phyloP scores from a whole-genome alignment of 2,113 vertebrate genomes.

The Grus americana region DNA sequence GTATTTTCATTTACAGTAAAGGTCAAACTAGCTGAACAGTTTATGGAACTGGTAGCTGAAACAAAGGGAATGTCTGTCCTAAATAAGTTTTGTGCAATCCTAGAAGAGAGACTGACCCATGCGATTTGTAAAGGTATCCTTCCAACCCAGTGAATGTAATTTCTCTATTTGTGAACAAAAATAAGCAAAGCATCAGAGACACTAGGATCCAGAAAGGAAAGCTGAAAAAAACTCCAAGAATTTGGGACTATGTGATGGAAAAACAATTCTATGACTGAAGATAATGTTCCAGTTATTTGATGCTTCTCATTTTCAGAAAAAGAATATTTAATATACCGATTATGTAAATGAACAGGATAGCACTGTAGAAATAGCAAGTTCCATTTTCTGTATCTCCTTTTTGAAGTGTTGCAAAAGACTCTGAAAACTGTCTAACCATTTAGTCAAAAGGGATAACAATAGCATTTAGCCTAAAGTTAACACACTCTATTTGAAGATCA shows the following conservation, averaged over 20 bases:
- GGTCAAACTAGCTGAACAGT: neutral
- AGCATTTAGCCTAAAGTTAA: conserved; percentile 7
- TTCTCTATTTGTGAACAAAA: neutral
- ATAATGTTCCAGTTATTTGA: neutral
- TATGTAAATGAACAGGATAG: conserved; percentile 8
- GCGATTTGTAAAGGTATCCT: neutral
- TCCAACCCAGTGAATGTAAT: neutral
- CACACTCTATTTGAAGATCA: neutral
- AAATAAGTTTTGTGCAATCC: neutral
- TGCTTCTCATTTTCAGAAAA: neutral
- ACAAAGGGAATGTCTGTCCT: neutral
- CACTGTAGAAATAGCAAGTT: neutral
- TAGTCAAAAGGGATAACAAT: conserved; percentile 1
- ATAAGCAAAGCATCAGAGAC: neutral
- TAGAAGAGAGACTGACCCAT: neutral
- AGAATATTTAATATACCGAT: neutral
- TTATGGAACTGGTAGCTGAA: neutral
- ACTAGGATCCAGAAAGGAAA: neutral
- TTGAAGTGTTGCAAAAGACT: neutral
- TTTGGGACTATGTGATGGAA: neutral
- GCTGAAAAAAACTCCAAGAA: neutral
- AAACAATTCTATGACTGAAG: neutral
- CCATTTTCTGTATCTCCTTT: neutral
- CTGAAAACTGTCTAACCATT: neutral
- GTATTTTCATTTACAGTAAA: neutral